These are phyloP conservation scores for Onchidella celtica DNA, from an alignment of 2,888 invertebrate species.

Conservation along the genomic window DNA sequence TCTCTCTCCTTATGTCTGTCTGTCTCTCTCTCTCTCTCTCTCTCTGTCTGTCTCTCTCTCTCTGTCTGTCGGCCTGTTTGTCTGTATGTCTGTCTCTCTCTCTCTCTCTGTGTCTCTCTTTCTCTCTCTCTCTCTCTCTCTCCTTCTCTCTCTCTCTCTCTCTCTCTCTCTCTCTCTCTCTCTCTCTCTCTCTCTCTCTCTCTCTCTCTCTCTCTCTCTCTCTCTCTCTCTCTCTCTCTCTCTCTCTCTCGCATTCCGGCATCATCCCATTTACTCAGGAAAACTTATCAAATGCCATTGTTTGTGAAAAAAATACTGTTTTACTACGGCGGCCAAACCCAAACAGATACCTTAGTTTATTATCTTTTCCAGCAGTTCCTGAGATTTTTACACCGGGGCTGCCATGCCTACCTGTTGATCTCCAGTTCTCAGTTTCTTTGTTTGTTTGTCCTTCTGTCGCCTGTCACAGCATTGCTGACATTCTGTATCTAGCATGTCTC, in stretches of 20 bases:
- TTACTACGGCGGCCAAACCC: too few species aligned
- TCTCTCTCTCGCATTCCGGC: neutral
- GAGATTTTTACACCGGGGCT: too few species aligned
- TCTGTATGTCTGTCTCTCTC: constrained; percentile 8
- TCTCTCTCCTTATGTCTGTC: neutral
- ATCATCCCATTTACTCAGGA: too few species aligned
- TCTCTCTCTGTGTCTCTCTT: constrained; percentile 12
- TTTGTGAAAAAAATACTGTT: too few species aligned
- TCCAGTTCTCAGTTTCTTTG: too few species aligned
- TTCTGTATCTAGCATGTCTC: too few species aligned
- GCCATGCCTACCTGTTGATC: too few species aligned
- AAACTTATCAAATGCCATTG: too few species aligned
- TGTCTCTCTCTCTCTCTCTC: constrained; percentile 12
- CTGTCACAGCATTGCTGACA: too few species aligned
- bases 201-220: neutral
- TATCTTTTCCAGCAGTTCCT: too few species aligned
- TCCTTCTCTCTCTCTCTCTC: constrained; percentile 22
- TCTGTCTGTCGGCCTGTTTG: constrained; percentile 1
- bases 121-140: constrained; percentile 23
- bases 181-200: neutral
- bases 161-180: constrained; percentile 25
- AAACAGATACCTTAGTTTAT: too few species aligned
- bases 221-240: neutral
- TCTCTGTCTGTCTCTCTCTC: neutral
- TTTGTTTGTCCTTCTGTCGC: too few species aligned